Conservation (phyloP, 2,113 vertebrate species). For the Peromyscus leucopus region DNA sequence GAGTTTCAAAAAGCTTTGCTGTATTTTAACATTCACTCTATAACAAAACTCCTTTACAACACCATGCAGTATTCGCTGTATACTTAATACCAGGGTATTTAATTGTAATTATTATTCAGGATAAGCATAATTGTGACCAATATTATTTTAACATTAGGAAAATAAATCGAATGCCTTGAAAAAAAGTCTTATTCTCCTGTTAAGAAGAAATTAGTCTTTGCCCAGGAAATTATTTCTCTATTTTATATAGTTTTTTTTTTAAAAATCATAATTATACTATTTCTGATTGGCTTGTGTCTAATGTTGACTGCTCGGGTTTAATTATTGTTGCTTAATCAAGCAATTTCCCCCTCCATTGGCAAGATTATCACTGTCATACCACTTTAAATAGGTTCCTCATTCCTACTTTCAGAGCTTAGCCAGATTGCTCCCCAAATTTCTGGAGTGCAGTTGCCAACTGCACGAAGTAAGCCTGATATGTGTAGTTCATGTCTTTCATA, state of each 20-base stretch:
- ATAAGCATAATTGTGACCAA: background rate
- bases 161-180: background rate
- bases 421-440: conserved; percentile 63
- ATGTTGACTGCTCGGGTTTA: conserved; percentile 28
- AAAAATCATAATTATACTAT: background rate
- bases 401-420: conserved; percentile 57
- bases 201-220: conserved; percentile 13
- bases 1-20: background rate
- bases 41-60: background rate
- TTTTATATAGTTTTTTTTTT: background rate
- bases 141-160: conserved; percentile 56
- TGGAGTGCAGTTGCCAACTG: conserved; percentile 57
- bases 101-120: background rate
- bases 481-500: conserved; percentile 60
- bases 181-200: conserved; percentile 17
- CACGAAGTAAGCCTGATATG: conserved; percentile 36
- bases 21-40: background rate
- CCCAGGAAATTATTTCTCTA: background rate
- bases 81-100: background rate
- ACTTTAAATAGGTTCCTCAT: conserved; percentile 61
- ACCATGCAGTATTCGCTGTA: background rate
- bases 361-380: conserved; percentile 71
- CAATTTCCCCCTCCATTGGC: conserved; percentile 63
- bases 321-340: conserved; percentile 52
- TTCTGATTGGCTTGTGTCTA: conserved; percentile 7